Evolutionary conservation across 2,113 vertebrate species (phyloP).

Genomic region (Indicator maculatus): DNA sequence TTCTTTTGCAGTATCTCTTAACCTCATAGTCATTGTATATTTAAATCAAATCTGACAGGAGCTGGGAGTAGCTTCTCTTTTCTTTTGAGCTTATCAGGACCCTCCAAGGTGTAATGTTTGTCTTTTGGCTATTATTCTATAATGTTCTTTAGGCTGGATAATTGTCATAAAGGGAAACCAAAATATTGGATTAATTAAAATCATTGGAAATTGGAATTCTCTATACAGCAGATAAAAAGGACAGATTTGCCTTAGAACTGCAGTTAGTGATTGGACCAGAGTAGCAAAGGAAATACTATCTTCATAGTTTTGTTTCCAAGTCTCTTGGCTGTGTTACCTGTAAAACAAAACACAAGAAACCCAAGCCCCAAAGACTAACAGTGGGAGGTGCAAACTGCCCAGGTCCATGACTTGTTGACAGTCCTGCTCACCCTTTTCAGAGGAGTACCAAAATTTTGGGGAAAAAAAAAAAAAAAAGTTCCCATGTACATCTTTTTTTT

Average conservation of each 20-base stretch:
- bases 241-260: not conserved
- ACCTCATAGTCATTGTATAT: not conserved
- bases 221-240: not conserved
- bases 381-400: not conserved
- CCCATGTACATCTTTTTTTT: not conserved
- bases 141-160: not conserved
- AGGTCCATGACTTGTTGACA: not conserved
- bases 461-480: not conserved
- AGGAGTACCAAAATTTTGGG: not conserved
- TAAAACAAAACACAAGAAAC: not conserved
- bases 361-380: not conserved
- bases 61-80: not conserved
- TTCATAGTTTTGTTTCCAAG: not conserved
- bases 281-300: not conserved
- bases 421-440: not conserved
- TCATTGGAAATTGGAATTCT: not conserved
- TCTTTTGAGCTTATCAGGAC: not conserved
- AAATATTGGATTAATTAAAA: not conserved
- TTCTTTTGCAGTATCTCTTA: not conserved
- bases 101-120: not conserved
- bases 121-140: not conserved
- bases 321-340: not conserved
- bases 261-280: not conserved
- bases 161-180: not conserved
- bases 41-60: not conserved